Percentiles rank a stretch among this genome's conserved stretches.
phyloP scores from a whole-genome alignment of 2,797 vertebrate genomes.

The Acrocephalus scirpaceus region DNA sequence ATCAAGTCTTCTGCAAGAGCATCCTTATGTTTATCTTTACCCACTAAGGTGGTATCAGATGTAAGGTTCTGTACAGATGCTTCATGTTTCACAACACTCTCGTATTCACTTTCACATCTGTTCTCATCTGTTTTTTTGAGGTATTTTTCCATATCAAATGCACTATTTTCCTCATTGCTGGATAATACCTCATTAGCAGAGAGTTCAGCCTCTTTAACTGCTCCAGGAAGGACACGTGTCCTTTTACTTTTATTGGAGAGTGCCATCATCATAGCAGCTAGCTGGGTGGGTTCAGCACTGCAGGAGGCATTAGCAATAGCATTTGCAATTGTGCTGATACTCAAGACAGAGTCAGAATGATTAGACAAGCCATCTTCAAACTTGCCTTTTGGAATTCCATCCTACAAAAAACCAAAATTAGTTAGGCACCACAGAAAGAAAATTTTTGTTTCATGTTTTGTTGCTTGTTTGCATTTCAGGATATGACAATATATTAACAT shows the following conservation, averaged over 20 bases:
- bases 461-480: background rate
- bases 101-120: conserved; percentile 58
- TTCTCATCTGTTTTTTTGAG: conserved; percentile 80
- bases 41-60: conserved; percentile 41
- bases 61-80: conserved; percentile 19
- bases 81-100: conserved; percentile 37
- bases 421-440: background rate
- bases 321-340: conserved; percentile 92
- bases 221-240: background rate
- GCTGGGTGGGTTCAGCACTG: conserved; percentile 88
- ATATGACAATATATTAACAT: background rate
- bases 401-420: conserved; percentile 26
- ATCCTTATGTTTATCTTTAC: background rate
- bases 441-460: background rate
- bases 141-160: conserved; percentile 92
- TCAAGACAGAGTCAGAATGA: conserved; percentile 76
- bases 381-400: conserved; percentile 35
- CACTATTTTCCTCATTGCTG: conserved; percentile 71
- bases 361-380: background rate
- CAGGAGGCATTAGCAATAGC: conserved; percentile 92
- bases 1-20: background rate
- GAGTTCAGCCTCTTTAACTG: background rate
- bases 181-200: background rate
- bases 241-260: conserved; percentile 83
- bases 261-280: conserved; percentile 92